Base-by-base conservation (phyloP, 1,140 invertebrate genomes). In the Euura saliciscinereae region DNA sequence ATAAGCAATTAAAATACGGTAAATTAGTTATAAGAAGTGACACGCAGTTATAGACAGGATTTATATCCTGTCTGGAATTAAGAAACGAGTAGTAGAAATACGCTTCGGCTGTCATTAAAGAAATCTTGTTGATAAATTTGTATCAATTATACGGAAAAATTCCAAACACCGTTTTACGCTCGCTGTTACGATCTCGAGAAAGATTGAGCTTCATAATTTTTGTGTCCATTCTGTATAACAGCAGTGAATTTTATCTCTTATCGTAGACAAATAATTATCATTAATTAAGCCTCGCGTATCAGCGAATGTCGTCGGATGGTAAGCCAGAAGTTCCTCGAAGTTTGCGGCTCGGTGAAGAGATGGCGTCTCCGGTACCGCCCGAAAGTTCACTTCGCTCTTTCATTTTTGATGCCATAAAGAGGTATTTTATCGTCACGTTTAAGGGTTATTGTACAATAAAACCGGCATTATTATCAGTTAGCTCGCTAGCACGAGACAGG, bases 371-470 rank as follows among this genome's bases (percentile, higher is more conserved):
- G 46, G 74, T 75, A 46, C 44, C 10, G 5, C 46, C 45, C 10
- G n/a, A 43, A 4, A 42, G 11, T 3, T 28, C 28, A 11, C 65
- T 42, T 67, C 7, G 78, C 78, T 80, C 81, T 85, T 85, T 86
- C 82, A 85, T 87, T 85, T 86, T 85, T 84, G 80, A 84, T 83
- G 82, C 76, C 77, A 80, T 87, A 84, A 86, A 85, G 78, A 79
- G 79, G 44, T 78, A 79, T 84, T 87, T 87, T 87, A 87, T 87
- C 83, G 82, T 72, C 78, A 70, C 80, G 80, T 86, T 86, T 85
- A 86, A 87, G 82, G 84, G 83, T 88, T 87, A 86, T 86, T 84
- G 85, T 85, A 86, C 83, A 84, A 86, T 88, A 86, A 88, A 88
- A 86, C 82, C 83, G 80, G 83, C 79, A 84, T 88, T 87, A 87